Percentiles rank a stretch among this genome's conserved stretches.
These are phyloP conservation scores for Drosophila leontia DNA, from an alignment of 1,140 invertebrate species.

Conservation along the genomic window DNA sequence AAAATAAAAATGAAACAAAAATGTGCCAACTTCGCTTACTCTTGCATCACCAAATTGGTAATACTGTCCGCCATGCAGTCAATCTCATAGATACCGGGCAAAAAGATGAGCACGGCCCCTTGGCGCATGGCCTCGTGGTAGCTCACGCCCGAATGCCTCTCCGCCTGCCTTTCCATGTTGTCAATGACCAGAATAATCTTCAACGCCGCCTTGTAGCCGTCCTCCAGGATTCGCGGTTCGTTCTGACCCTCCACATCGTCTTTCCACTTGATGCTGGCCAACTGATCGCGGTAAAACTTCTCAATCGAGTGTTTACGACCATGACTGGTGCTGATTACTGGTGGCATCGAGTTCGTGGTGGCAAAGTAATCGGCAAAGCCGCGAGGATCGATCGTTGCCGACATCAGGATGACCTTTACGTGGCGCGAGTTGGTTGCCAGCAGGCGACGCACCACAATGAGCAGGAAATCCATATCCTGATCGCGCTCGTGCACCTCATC, in stretches of 20 bases:
- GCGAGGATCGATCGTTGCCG: constrained; percentile 91
- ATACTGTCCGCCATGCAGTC: constrained; percentile 86
- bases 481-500: constrained; percentile 98
- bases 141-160: constrained; percentile 10
- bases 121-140: constrained; percentile 60
- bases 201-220: constrained; percentile 87
- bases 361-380: constrained; percentile 91
- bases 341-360: constrained; percentile 86
- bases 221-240: constrained; percentile 86
- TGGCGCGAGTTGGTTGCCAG: constrained; percentile 89
- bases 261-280: constrained; percentile 70
- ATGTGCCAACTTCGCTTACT: constrained; percentile 43
- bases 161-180: constrained; percentile 87
- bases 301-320: constrained; percentile 86
- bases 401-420: constrained; percentile 94
- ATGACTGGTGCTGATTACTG: constrained; percentile 87
- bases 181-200: constrained; percentile 90
- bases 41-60: constrained; percentile 12
- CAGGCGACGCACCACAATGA: constrained; percentile 93
- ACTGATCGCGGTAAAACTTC: constrained; percentile 90
- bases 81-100: constrained; percentile 95
- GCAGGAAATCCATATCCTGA: constrained; percentile 95
- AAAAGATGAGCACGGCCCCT: constrained; percentile 93
- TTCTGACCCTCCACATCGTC: constrained; percentile 79
- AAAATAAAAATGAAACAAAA: neutral